These are phyloP conservation scores for Stictonetta naevosa DNA, from an alignment of 2,113 vertebrate species.

Conservation along the genomic window DNA sequence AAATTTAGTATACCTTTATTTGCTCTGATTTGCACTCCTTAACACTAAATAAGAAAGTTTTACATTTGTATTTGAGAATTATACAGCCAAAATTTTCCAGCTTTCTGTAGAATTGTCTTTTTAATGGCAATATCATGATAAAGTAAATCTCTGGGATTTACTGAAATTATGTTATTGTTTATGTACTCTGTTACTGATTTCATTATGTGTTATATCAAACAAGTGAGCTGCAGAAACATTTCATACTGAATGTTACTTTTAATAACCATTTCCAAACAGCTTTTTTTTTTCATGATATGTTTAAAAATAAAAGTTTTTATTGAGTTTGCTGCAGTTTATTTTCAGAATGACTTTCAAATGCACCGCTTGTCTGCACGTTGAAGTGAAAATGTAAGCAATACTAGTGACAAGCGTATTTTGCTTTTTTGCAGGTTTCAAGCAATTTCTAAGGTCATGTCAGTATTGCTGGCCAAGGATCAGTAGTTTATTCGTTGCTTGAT, in stretches of 20 bases:
- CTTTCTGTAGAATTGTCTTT: not conserved
- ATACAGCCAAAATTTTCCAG: not conserved
- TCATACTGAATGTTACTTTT: not conserved
- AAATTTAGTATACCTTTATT: not conserved
- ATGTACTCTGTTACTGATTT: not conserved
- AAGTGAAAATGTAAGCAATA: constrained; percentile 11
- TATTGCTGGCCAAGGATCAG: constrained; percentile 23
- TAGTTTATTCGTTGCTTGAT: constrained; percentile 55
- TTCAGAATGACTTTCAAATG: constrained; percentile 21
- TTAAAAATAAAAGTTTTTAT: constrained; percentile 19
- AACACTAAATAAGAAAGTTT: not conserved
- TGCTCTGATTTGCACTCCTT: not conserved
- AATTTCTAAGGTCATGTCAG: constrained; percentile 34
- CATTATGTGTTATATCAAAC: not conserved
- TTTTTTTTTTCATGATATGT: not conserved
- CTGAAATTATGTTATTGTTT: not conserved
- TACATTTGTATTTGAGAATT: not conserved
- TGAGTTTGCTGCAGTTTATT: constrained; percentile 1
- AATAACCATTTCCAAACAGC: not conserved
- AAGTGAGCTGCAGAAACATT: not conserved
- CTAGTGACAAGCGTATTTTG: not conserved
- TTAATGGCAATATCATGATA: not conserved
- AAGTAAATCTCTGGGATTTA: not conserved
- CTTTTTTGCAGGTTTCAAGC: constrained; percentile 25
- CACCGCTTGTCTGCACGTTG: not conserved